Evolutionary conservation across 2,797 vertebrate genomes (phyloP), one percentile per base, ranked within the genome.

Genomic region (Paedocypris micromegethes): DNA sequence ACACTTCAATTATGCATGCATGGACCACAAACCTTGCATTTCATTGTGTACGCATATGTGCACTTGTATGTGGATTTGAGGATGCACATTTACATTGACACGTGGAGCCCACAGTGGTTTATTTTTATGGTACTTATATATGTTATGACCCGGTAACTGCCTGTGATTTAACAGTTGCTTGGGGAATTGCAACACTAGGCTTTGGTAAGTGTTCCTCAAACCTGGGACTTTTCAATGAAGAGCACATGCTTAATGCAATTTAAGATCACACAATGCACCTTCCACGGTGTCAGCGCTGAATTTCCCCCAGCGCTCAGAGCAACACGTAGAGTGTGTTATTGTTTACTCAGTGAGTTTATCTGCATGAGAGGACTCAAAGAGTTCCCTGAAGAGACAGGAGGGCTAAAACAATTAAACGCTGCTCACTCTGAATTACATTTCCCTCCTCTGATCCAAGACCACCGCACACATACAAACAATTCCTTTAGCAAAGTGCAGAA

Each of bases 1-100:
- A 78, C 81, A 77, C 79, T 86, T 90, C 87, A 88, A 90, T 90
- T 90, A 90, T 90, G 87, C 83, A 90, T 88, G 85, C 84, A 77
- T 76, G 84, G 79, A 87, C 80, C 82, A 83, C 83, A 83, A 80
- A 68, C 82, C 77, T 81, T 81, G 78, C 85, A 85, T 87, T 86
- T 82, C 75, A 76, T 79, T 85, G 74, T 79, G 82, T 45, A 23
- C 23, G 66, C 62, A 70, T 77, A 58, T 72, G n/a, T 75, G 53
- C 77, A 69, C 64, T 77, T 75, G 5, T 68, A 57, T 66, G 62
- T 64, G 66, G 70, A 38, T 63, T 56, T 75, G 37, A 65, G 23
- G 66, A 76, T 70, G 56, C 43, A 1, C 66, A 53, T n/a, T 23
- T 72, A 48, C 63, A 45, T 66, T 53, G 60, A 58, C 61, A 67